Base-by-base conservation (phyloP, 2,113 vertebrate genomes). In the Mormoops blainvillei region DNA sequence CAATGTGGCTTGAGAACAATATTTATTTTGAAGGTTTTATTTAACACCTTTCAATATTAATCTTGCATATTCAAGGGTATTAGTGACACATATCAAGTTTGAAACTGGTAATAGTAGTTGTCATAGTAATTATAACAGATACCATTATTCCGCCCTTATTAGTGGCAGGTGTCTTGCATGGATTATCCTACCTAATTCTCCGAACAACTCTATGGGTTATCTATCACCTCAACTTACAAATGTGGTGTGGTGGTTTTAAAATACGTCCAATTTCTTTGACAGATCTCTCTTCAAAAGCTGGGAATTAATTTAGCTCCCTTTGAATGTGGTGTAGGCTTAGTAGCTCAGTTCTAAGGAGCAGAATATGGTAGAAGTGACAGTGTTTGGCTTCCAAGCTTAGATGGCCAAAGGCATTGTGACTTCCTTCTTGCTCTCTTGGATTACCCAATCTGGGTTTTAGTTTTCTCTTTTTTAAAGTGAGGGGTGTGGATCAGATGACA, bases 21-120 rank as follows among this genome's bases (percentile, higher is more conserved):
- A 94, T 43, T 93, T 18, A n/a, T 68, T 81, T 93, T 43, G n/a
- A 94, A 94, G 68, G 5, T 19, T 91, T 96, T 91, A 87, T 90
- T 86, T 91, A 81, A 45, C 87, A 50, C 48, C 20, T 89, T 97
- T 94, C 63, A 68, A 50, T 7, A 83, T 74, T 45, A 78, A 83
- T 61, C 8, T 83, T 89, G 73, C 33, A 87, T 56, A 58, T 77
- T 94, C 74, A 89, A 63, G 43, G n/a, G 68, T 85, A 80, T 91
- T 61, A 89, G 68, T 85, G 83, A 89, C 36, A 67, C 38, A 54
- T 11, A 45, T 68, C 33, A 63, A 74, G 15, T 45, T 88, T 85
- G 87, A 95, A 94, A 65, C 52, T 56, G 43, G 67, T 56, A 68
- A 71, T 54, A 48, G 48, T 48, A 70, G 67, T 48, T 89, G 20